Evolutionary conservation across 2,888 invertebrate species (phyloP).

Genomic region (Desoria tigrina): DNA sequence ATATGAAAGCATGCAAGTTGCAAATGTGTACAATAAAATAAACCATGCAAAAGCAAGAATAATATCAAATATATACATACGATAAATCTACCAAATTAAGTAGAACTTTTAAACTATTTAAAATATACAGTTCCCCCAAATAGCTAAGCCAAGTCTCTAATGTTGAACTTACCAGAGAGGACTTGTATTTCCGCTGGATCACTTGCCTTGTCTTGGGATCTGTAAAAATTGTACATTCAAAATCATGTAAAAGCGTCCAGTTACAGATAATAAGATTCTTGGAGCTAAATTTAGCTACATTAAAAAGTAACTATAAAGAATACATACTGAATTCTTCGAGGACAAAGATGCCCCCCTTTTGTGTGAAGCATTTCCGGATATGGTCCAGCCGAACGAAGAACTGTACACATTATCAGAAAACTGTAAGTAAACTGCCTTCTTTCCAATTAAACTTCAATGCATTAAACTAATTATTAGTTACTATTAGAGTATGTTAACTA

Average conservation of each 20-base stretch:
- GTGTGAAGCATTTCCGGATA: conserved; percentile 99
- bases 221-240: conserved; percentile 61
- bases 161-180: conserved; percentile 83
- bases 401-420: conserved; percentile 66
- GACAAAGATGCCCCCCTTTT: conserved; percentile 98
- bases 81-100: no score
- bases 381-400: conserved; percentile 99
- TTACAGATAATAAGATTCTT: neutral
- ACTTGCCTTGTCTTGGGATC: conserved; percentile 97
- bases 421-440: neutral
- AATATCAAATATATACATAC: no score
- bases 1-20: neutral
- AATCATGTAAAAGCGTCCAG: neutral
- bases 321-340: conserved; percentile 99
- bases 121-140: no score
- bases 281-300: neutral
- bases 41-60: no score
- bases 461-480: no score
- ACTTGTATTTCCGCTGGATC: conserved; percentile 94
- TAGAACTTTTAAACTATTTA: no score
- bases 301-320: conserved; percentile 17
- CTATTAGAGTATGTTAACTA: no score
- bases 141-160: no score
- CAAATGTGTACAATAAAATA: no score
- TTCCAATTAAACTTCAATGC: neutral